Evolutionary conservation across 2,888 invertebrate species (phyloP).

Genomic region (Blera fallax): DNA sequence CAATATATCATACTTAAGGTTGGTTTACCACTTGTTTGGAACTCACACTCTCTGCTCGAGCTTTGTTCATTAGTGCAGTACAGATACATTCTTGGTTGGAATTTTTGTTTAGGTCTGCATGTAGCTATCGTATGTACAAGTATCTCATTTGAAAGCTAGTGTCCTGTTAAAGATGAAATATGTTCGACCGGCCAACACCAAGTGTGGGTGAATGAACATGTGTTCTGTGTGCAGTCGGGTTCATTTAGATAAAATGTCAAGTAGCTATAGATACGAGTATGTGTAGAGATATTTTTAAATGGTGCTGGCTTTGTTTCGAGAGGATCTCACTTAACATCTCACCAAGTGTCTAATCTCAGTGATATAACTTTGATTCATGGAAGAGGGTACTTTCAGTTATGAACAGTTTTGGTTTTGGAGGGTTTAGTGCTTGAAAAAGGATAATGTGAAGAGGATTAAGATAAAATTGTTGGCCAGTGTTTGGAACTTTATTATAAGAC

Average conservation of each 20-base stretch:
- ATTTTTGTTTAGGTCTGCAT: not conserved
- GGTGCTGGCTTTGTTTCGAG: not conserved
- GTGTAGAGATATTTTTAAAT: not conserved
- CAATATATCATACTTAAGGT: slow-evolving; percentile 43
- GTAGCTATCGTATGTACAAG: not conserved
- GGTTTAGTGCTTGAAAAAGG: not conserved
- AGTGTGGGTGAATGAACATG: not conserved
- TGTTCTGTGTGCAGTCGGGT: not conserved
- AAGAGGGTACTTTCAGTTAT: not conserved
- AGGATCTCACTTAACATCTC: slow-evolving; percentile 7
- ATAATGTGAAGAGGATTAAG: too few relatives aligned
- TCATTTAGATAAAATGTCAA: slow-evolving; percentile 17
- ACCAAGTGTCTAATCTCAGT: not conserved
- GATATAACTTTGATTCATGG: not conserved
- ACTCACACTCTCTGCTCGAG: not conserved
- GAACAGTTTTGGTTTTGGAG: not conserved
- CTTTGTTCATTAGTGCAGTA: slow-evolving; percentile 18
- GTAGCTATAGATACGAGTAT: not conserved
- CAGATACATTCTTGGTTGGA: not conserved
- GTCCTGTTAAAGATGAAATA: slow-evolving; percentile 25
- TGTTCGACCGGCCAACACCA: not conserved
- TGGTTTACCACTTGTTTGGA: slow-evolving; percentile 29
- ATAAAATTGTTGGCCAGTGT: too few relatives aligned
- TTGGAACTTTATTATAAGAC: too few relatives aligned
- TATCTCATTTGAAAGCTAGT: slow-evolving; percentile 6